Base-by-base conservation (phyloP, 2,888 invertebrate genomes). In the Nomada fucata region DNA sequence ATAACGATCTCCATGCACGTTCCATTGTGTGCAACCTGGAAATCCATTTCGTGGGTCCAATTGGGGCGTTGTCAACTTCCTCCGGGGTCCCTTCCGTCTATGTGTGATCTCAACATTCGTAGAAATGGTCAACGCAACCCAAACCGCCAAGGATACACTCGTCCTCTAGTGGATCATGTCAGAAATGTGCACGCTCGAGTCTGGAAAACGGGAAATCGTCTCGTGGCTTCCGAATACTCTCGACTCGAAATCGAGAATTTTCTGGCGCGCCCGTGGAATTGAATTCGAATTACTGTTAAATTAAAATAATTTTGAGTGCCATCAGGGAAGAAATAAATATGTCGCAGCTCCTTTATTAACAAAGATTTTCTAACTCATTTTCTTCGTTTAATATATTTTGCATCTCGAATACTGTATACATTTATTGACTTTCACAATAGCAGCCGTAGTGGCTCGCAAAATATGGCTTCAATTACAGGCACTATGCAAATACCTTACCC, bases 11-110 rank as follows among this genome's bases (percentile, higher is more conserved):
- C 18, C 69, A 73, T 20, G 65, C 61, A 59, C 20, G 60, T 68
- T 52, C 78, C 68, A 85, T 84, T 85, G 79, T 88, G 68, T 74
- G 59, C 47, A 20, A 23, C 64, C 55, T 74, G 61, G 82, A 84
- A 82, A 88, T 86, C 85, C 85, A 82, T 84, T 88, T 80, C 57
- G 57, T 71, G 72, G 78, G 63, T 67, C 29, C 85, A 61, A 88
- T 88, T 88, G 86, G 88, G 67, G 55, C 47, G 44, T 23, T 11
- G 47, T 61, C 63, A 26, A 55, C 81, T 81, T 81, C 83, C 87
- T 85, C 64, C 57, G 83, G 76, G 76, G 83, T 75, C 76, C 67
- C 82, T 84, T 81, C 86, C 84, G 81, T 71, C 59, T 65, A 65
- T 61, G 68, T 65, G 72, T 42, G 75, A 50, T 42, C 11, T 50